These are phyloP conservation scores for Orussus abietinus DNA, from an alignment of 1,140 invertebrate species.

Conservation along the genomic window DNA sequence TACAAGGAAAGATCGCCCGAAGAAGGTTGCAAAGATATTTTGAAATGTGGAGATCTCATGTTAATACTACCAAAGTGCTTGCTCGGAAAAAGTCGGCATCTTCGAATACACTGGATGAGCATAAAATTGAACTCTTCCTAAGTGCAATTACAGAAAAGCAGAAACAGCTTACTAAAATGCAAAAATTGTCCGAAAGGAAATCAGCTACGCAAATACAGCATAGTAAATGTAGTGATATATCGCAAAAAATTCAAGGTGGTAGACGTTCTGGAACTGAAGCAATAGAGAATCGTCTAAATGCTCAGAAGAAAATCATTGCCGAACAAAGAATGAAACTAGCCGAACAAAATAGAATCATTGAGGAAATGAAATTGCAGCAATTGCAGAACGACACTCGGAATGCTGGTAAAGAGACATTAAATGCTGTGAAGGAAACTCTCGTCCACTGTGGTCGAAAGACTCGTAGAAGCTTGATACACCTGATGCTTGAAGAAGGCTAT, in stretches of 20 bases:
- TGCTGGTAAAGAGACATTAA: conserved; percentile 31
- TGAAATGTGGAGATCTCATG: neutral
- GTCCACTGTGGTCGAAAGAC: conserved; percentile 34
- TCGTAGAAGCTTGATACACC: conserved; percentile 33
- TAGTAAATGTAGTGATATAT: too few relatives aligned
- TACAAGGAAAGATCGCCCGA: conserved; percentile 7
- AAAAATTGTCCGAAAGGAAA: conserved; percentile 11
- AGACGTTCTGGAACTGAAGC: too few relatives aligned
- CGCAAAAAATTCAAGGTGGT: too few relatives aligned
- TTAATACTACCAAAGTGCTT: neutral
- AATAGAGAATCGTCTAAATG: conserved; percentile 33
- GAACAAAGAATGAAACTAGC: conserved; percentile 39
- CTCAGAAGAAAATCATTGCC: conserved; percentile 43
- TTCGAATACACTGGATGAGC: conserved; percentile 23
- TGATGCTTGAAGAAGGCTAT: conserved; percentile 38
- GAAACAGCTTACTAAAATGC: conserved; percentile 24
- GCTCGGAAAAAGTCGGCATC: neutral
- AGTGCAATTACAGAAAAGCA: conserved; percentile 37
- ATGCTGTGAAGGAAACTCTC: conserved; percentile 32
- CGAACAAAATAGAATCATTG: conserved; percentile 40
- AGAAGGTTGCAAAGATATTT: conserved; percentile 6
- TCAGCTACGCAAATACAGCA: too few relatives aligned
- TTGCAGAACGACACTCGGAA: conserved; percentile 32
- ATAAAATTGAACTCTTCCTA: conserved; percentile 42
- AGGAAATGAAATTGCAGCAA: conserved; percentile 42